These are phyloP conservation scores for Felis catus DNA, from an alignment of 2,113 vertebrate genomes.

Conservation along the genomic window F.catus_Fca126_mat1.0 CM031424.1:47167001-47167500, in stretches of 20 bases:
- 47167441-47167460: neutral
- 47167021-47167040: neutral
- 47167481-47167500: neutral
- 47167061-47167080: neutral
- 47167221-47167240: too few relatives aligned
- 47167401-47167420: neutral
- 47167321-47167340: neutral
- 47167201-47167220: too few relatives aligned
- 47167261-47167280: too few relatives aligned
- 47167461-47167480: neutral
- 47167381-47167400: neutral
- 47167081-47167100: too few relatives aligned
- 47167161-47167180: too few relatives aligned
- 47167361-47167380: slow-evolving; percentile 24
- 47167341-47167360: neutral
- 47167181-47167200: too few relatives aligned
- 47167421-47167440: neutral
- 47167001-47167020: too few relatives aligned
- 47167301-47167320: neutral
- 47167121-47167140: too few relatives aligned
- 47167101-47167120: too few relatives aligned
- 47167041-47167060: neutral
- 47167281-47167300: neutral
- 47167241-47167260: too few relatives aligned
- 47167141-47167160: too few relatives aligned